phyloP scores from a whole-genome alignment of 2,113 vertebrate species.

The Gobiocypris rarus region DNA sequence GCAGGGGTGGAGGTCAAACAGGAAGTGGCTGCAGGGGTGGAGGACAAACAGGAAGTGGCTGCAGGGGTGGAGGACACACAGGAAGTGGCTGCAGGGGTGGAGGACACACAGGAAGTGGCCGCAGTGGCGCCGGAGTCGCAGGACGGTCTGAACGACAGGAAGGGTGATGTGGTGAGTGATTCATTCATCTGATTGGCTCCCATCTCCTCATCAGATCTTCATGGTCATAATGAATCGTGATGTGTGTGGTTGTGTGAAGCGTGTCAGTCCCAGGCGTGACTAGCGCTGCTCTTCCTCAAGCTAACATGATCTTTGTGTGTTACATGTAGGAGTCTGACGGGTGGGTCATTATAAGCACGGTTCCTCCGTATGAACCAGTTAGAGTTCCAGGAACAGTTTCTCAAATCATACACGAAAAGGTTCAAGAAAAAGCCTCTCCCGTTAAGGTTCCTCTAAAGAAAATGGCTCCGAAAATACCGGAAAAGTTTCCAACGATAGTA shows the following conservation, averaged over 20 bases:
- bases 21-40: constrained; percentile 28
- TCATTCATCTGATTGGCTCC: background rate
- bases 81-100: constrained; percentile 28
- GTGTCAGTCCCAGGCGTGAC: constrained; percentile 37
- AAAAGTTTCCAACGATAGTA: background rate
- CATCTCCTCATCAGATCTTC: background rate
- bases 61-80: constrained; percentile 65
- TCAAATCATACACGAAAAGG: background rate
- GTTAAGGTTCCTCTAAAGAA: background rate
- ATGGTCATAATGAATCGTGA: background rate
- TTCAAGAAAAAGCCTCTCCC: background rate
- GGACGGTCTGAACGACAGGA: constrained; percentile 30
- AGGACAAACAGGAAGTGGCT: too few species aligned
- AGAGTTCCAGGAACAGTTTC: background rate
- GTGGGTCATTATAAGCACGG: constrained; percentile 88
- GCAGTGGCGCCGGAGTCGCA: constrained; percentile 18
- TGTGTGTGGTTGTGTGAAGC: background rate
- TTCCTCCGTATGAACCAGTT: constrained; percentile 64
- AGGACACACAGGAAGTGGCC: background rate
- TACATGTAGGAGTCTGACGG: constrained; percentile 88
- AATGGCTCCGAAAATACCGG: background rate
- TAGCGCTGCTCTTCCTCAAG: constrained; percentile 25
- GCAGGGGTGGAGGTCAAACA: constrained; percentile 54
- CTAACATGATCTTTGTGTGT: constrained; percentile 87
- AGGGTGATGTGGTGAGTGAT: constrained; percentile 54